Evolutionary conservation across 2,888 invertebrate genomes (phyloP).

Genomic region (Empis livida): DNA sequence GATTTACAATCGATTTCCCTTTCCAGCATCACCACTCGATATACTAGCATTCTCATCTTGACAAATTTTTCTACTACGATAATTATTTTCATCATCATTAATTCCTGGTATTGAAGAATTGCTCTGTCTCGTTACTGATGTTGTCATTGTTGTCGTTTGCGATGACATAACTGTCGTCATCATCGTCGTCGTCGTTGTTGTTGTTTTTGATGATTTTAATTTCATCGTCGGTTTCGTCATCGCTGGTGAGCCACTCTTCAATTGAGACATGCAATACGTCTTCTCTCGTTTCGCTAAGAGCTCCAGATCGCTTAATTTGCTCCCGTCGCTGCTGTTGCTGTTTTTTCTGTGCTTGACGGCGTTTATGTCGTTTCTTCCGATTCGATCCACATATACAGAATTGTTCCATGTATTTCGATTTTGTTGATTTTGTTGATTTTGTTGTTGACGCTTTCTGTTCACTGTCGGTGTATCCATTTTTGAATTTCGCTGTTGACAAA

Average conservation of each 20-base stretch:
- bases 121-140: conserved; percentile 1
- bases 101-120: background rate
- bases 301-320: conserved; percentile 48
- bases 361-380: conserved; percentile 24
- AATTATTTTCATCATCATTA: conserved; percentile 12
- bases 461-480: conserved; percentile 38
- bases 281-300: conserved; percentile 45
- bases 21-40: conserved; percentile 33
- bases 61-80: conserved; percentile 23
- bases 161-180: conserved; percentile 23
- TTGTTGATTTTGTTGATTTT: conserved; percentile 30
- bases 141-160: conserved; percentile 8
- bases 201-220: conserved; percentile 11
- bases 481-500: conserved; percentile 38
- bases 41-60: conserved; percentile 29
- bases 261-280: conserved; percentile 38
- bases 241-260: conserved; percentile 37
- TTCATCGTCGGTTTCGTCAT: conserved; percentile 17
- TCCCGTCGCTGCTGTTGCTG: conserved; percentile 32
- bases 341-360: conserved; percentile 26
- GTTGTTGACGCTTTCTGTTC: conserved; percentile 25
- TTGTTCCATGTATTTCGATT: conserved; percentile 50
- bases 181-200: conserved; percentile 16
- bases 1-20: conserved; percentile 36
- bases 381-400: conserved; percentile 52